Percentiles rank a stretch among this genome's conserved stretches.
phyloP scores from a whole-genome alignment of 2,113 vertebrate species.

The Mystacornis crossleyi region DNA sequence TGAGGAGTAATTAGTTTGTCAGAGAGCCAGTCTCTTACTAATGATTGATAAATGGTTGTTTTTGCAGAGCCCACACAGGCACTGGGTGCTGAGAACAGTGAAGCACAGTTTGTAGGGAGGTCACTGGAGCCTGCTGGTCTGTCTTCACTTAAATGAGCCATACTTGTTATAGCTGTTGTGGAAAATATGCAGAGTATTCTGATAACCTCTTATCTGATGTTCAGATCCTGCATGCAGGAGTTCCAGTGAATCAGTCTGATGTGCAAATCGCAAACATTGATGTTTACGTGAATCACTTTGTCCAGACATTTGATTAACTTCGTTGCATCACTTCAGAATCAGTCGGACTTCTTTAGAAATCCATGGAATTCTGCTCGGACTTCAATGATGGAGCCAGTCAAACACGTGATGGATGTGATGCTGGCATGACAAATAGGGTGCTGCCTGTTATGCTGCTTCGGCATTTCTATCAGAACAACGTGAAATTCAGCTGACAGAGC shows the following conservation, averaged over 20 bases:
- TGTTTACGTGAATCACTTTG: background rate
- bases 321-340: background rate
- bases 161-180: background rate
- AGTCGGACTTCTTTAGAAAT: background rate
- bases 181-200: background rate
- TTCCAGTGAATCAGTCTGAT: background rate
- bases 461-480: background rate
- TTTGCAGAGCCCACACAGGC: background rate
- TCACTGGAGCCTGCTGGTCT: background rate
- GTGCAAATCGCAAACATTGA: background rate
- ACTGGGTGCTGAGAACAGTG: background rate
- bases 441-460: background rate
- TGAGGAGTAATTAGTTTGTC: slow-evolving; percentile 30
- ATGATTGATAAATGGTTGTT: slow-evolving; percentile 27
- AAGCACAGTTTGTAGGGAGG: background rate
- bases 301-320: background rate
- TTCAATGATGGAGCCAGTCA: background rate
- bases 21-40: slow-evolving; percentile 14
- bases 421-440: background rate
- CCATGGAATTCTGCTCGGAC: background rate
- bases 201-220: background rate
- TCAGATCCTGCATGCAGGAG: background rate
- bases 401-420: background rate
- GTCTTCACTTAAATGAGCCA: background rate
- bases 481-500: background rate